Evolutionary conservation across 2,888 invertebrate species (phyloP).

Genomic region (Watsonalla cultraria): DNA sequence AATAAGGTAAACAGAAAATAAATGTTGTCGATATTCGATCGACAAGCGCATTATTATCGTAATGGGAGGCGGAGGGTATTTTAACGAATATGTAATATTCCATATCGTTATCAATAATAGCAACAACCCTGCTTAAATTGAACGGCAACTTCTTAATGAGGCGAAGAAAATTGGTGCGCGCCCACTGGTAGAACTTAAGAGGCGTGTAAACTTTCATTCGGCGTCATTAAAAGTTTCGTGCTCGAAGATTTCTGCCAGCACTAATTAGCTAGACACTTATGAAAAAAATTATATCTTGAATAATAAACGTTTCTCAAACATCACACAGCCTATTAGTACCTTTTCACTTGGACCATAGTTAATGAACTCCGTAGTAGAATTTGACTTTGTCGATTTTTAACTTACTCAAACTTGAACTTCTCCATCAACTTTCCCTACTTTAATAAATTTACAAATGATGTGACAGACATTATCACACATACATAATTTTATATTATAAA

Average conservation of each 20-base stretch:
- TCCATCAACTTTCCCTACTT: too few species aligned
- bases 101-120: constrained; percentile 61
- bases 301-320: constrained; percentile 30
- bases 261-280: constrained; percentile 70
- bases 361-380: too few species aligned
- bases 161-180: constrained; percentile 65
- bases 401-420: too few species aligned
- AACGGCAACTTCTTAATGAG: constrained; percentile 69
- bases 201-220: constrained; percentile 72
- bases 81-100: constrained; percentile 29
- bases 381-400: too few species aligned
- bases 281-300: constrained; percentile 36
- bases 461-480: too few species aligned
- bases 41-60: constrained; percentile 13
- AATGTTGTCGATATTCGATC: background rate
- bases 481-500: too few species aligned
- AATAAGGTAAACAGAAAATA: background rate
- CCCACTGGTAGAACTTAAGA: constrained; percentile 60
- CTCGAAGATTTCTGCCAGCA: constrained; percentile 71
- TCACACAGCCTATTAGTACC: constrained; percentile 22
- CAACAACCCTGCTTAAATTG: constrained; percentile 54
- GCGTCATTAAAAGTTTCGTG: constrained; percentile 73
- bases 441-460: too few species aligned
- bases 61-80: constrained; percentile 19
- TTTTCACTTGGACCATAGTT: background rate